Percentiles rank a stretch among this genome's conserved stretches.
These are phyloP conservation scores for Chromobotia macracanthus DNA, from an alignment of 2,797 vertebrate species.

Conservation along the genomic window DNA sequence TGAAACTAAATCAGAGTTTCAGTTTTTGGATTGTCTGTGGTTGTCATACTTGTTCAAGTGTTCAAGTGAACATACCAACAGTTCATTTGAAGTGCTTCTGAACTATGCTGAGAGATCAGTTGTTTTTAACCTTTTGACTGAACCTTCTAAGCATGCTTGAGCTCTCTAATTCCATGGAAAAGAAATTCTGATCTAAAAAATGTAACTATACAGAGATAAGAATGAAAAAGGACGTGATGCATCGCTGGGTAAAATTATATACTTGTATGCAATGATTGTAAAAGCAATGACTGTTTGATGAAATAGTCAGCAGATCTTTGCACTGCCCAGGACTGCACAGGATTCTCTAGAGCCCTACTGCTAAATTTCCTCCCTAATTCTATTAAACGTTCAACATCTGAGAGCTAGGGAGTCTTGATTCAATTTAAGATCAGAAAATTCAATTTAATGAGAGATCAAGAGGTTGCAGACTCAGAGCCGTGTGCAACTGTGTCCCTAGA, in stretches of 20 bases:
- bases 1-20: neutral
- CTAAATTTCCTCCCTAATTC: constrained; percentile 55
- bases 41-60: neutral
- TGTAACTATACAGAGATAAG: neutral
- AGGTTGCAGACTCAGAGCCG: constrained; percentile 15
- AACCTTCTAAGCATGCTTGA: neutral
- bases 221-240: neutral
- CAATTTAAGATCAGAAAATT: constrained; percentile 61
- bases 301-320: neutral
- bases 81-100: neutral
- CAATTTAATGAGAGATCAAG: constrained; percentile 32
- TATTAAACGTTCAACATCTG: constrained; percentile 62
- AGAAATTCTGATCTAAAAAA: neutral
- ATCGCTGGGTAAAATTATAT: neutral
- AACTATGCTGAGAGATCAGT: neutral
- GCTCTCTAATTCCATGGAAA: neutral
- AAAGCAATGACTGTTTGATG: constrained; percentile 1
- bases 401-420: constrained; percentile 44
- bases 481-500: constrained; percentile 4
- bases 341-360: neutral
- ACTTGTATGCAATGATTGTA: neutral
- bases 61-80: neutral
- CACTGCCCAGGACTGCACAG: neutral
- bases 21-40: neutral
- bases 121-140: neutral